Base-by-base conservation (phyloP, 1,140 invertebrate genomes). In the Aphelenchoides besseyi region DNA sequence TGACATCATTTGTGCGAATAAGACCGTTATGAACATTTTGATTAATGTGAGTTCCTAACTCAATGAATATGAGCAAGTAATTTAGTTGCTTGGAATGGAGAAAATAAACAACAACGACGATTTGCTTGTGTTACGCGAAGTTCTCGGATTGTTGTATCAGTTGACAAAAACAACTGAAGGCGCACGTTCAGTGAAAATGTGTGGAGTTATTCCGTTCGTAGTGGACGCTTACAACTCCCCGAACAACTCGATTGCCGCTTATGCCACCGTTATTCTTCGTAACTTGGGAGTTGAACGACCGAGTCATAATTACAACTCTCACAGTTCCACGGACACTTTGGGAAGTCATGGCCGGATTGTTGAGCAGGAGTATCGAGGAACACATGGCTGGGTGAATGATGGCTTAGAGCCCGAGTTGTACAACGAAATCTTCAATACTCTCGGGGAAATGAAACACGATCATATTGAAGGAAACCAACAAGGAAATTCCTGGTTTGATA, bases 381-480 rank as follows among this genome's bases (percentile, higher is more conserved):
- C 26, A 23, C 35, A 57, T 12, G 69, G 71, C 2, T 81, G 78
- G 74, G 18, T 59, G 18, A 76, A 76, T 37, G 75, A 77, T 48
- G 75, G 75, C n/a, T 35, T 81, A 62, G 76, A 78, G 63, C 76
- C 76, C 0, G 76, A 78, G 32, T 41, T 80, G 26, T 81, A 78
- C 64, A 77, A 78, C 33, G 76, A 78, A 48, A 53, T 78, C 33
- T 78, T 77, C 53, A 72, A 76, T 36, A 70, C 33, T n/a, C 33
- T 79, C 28, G 76, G 68, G 23, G 74, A 78, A 28, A 63, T 81
- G 32, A 62, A 74, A n/a, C 54, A 78, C 30, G 76, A 78, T 16
- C 72, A 71, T 16, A 76, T 77, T 57, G 77, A 77, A 28, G 73
- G 66, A 18, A 79, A 23, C 28, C 54, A 48, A 26, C 70, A 80